Percentiles rank a stretch among this genome's conserved stretches.
These are phyloP conservation scores for Varroa destructor DNA, from an alignment of 1,140 invertebrate species.

Conservation along the genomic window DNA sequence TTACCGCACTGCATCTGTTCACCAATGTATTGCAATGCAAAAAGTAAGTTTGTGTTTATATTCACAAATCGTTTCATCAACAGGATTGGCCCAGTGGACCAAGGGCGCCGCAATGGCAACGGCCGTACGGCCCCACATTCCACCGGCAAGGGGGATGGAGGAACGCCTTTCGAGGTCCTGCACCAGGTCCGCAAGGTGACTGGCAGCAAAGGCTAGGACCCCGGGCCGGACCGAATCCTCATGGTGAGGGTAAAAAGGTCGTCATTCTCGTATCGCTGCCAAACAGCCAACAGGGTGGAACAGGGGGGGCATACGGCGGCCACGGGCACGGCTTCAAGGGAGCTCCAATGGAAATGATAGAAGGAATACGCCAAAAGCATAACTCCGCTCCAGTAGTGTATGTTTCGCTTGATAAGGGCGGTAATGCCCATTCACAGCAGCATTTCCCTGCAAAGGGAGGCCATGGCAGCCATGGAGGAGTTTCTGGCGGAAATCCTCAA, in stretches of 20 bases:
- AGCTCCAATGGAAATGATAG: slow-evolving; percentile 6
- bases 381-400: slow-evolving; percentile 12
- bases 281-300: not conserved
- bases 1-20: no score
- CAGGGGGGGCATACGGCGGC: not conserved
- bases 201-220: slow-evolving; percentile 10
- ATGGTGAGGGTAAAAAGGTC: slow-evolving; percentile 11
- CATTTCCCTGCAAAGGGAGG: not conserved
- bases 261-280: slow-evolving; percentile 23
- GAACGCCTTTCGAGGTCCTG: not conserved
- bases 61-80: not conserved
- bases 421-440: not conserved
- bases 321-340: not conserved
- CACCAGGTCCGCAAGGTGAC: slow-evolving; percentile 1
- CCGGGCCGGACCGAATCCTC: not conserved
- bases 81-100: slow-evolving; percentile 10
- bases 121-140: not conserved
- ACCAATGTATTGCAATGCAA: no score
- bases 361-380: slow-evolving; percentile 1
- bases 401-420: slow-evolving; percentile 12
- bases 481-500: not conserved
- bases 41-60: no score
- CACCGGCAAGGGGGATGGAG: slow-evolving; percentile 6
- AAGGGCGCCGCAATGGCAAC: not conserved
- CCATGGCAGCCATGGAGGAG: not conserved